Evolutionary conservation across 2,797 vertebrate genomes (phyloP).

Genomic region (Rhinoraja longicauda): DNA sequence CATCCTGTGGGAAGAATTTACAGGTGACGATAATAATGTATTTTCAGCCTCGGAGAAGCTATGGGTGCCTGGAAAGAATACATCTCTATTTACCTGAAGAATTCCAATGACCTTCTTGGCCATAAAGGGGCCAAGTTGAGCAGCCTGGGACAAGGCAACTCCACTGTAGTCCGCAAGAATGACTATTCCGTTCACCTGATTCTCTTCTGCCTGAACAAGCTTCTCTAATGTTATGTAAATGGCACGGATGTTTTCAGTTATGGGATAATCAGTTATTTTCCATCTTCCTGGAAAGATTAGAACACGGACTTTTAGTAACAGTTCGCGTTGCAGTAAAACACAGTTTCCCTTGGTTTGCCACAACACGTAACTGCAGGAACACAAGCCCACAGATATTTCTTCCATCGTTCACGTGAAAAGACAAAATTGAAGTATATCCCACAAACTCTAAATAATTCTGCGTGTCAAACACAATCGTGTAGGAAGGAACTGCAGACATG

Average conservation of each 20-base stretch:
- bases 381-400: background rate
- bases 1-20: slow-evolving; percentile 65
- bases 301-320: background rate
- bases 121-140: slow-evolving; percentile 93
- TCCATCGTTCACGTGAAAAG: background rate
- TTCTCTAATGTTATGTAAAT: slow-evolving; percentile 95
- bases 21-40: background rate
- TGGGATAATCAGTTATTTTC: slow-evolving; percentile 87
- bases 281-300: slow-evolving; percentile 76
- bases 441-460: background rate
- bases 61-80: background rate
- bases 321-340: background rate
- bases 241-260: slow-evolving; percentile 92
- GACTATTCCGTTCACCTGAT: slow-evolving; percentile 94
- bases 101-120: slow-evolving; percentile 97
- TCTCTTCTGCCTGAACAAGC: slow-evolving; percentile 93
- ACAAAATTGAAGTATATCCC: background rate
- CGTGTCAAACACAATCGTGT: too few species aligned
- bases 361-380: background rate
- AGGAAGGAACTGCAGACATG: too few species aligned
- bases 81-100: slow-evolving; percentile 76
- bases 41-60: background rate
- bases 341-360: background rate
- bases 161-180: slow-evolving; percentile 94
- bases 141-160: slow-evolving; percentile 92